phyloP scores from a whole-genome alignment of 2,888 invertebrate genomes.

The Drosophila kanekoi region DNA sequence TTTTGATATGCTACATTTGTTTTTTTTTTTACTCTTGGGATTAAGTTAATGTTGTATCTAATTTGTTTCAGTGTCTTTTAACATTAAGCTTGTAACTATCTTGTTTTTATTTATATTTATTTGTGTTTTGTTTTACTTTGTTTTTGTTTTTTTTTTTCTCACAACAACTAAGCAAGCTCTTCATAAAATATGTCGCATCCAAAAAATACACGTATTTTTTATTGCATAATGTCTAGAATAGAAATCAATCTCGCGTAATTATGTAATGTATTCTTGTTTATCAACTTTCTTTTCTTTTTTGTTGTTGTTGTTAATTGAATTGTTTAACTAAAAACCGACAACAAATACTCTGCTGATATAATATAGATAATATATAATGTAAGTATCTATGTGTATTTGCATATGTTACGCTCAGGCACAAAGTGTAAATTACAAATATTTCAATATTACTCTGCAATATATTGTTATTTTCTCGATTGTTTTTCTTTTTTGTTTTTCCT shows the following conservation, averaged over 20 bases:
- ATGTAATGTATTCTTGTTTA: slow-evolving; percentile 15
- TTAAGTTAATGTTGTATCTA: slow-evolving; percentile 67
- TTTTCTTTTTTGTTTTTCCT: neutral
- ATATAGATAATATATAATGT: slow-evolving; percentile 19
- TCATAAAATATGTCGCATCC: slow-evolving; percentile 69
- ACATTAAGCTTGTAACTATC: slow-evolving; percentile 72
- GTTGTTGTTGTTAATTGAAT: slow-evolving; percentile 31
- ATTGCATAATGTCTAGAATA: slow-evolving; percentile 52
- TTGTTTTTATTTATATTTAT: slow-evolving; percentile 36
- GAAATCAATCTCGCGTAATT: slow-evolving; percentile 39
- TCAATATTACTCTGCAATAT: slow-evolving; percentile 53
- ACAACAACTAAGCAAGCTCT: slow-evolving; percentile 81
- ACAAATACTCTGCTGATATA: slow-evolving; percentile 31
- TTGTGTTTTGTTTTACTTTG: slow-evolving; percentile 23
- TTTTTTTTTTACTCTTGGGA: slow-evolving; percentile 50
- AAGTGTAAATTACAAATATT: slow-evolving; percentile 83
- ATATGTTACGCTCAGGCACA: slow-evolving; percentile 83
- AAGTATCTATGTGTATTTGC: slow-evolving; percentile 59
- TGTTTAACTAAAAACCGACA: slow-evolving; percentile 44
- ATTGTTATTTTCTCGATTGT: slow-evolving; percentile 13
- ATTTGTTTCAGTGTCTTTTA: slow-evolving; percentile 42
- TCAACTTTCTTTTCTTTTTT: neutral
- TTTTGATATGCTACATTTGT: slow-evolving; percentile 76
- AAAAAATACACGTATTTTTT: slow-evolving; percentile 57
- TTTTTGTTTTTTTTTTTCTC: slow-evolving; percentile 41